Evolutionary conservation across 2,797 vertebrate species (phyloP).

Genomic region (Acanthornis magna): DNA sequence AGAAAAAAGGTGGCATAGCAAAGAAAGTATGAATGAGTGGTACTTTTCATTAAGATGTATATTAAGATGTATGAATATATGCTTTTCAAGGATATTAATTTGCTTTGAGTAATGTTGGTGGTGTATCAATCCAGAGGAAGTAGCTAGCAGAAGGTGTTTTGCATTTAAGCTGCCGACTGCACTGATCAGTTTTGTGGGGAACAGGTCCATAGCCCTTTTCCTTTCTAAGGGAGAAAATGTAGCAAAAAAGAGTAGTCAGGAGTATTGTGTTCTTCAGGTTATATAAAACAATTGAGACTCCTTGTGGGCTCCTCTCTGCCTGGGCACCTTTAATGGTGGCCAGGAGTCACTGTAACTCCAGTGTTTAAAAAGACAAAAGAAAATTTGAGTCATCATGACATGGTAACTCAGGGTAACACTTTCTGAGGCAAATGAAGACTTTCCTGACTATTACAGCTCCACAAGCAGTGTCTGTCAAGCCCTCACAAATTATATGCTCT

Average conservation of each 20-base stretch:
- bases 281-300: neutral
- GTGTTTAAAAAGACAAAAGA: conserved; percentile 1
- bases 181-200: neutral
- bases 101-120: neutral
- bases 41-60: neutral
- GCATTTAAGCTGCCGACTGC: neutral
- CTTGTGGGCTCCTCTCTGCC: neutral
- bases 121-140: neutral
- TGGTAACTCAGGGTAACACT: neutral
- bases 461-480: neutral
- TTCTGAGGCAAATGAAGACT: neutral
- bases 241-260: neutral
- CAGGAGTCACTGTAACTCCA: neutral
- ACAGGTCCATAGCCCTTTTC: neutral
- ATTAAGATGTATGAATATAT: neutral
- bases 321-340: neutral
- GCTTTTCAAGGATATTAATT: neutral
- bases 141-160: neutral
- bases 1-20: neutral
- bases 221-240: neutral
- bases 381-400: neutral
- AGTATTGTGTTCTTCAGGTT: neutral
- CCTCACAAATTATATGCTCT: neutral
- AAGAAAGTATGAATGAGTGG: neutral
- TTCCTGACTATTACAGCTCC: neutral